These are phyloP conservation scores for Pteronotus mesoamericanus DNA, from an alignment of 2,797 vertebrate genomes.

Conservation along the genomic window DNA sequence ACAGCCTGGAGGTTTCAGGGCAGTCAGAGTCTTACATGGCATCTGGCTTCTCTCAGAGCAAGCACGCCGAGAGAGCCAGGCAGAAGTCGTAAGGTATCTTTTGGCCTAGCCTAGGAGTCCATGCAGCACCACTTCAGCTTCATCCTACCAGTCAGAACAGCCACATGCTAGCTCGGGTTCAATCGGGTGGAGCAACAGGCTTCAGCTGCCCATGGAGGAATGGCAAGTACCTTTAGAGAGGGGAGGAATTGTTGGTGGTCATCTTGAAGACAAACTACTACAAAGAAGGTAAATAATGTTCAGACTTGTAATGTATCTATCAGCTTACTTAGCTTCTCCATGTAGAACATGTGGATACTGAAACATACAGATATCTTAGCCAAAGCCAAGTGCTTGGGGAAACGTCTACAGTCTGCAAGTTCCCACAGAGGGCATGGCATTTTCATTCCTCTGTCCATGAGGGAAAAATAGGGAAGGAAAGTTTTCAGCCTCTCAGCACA, in stretches of 20 bases:
- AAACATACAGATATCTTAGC: slow-evolving; percentile 41
- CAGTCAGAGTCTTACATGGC: neutral
- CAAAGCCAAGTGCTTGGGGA: neutral
- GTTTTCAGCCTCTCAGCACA: neutral
- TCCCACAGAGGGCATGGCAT: neutral
- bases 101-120: neutral
- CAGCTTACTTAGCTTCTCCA: slow-evolving; percentile 26
- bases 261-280: neutral
- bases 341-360: neutral
- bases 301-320: slow-evolving; percentile 9
- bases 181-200: neutral
- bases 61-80: neutral
- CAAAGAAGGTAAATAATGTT: slow-evolving; percentile 43
- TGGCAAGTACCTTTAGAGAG: neutral
- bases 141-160: neutral
- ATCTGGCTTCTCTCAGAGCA: neutral
- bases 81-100: neutral
- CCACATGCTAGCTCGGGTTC: neutral
- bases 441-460: neutral
- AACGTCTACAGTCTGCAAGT: neutral
- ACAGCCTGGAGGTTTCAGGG: neutral
- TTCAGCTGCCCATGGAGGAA: neutral
- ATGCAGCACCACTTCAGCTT: neutral
- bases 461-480: neutral
- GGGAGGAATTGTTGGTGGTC: neutral